Evolutionary conservation across 2,888 invertebrate species (phyloP), one percentile per base, ranked within the genome.

Genomic region (Sarcophaga caerulescens): DNA sequence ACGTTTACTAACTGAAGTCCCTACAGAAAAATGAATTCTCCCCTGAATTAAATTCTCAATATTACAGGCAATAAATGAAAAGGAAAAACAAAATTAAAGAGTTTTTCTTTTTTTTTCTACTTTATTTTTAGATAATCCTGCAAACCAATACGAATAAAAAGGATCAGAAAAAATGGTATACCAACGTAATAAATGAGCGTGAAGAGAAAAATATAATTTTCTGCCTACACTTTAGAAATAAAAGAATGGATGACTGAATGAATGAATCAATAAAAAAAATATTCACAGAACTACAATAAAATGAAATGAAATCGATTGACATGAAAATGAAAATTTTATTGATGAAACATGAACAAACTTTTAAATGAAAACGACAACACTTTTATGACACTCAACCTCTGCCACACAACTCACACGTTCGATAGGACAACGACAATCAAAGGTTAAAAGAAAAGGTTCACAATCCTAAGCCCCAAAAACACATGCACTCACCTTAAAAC

Each of bases 281-380:
- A 79, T 57, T 17, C n/a, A 65, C 6, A 84, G 4, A 57, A 74
- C 25, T 8, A 62, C 12, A 85, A 60, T 35, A 62, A 74, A 62
- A 79, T 35, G n/a, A 60, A 70, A 75, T n/a, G 17, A 74, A 70
- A 79, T 63, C 45, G 68, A 79, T 59, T 47, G 17, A 68, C 70
- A 81, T 47, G 69, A 81, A 68, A 75, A 52, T 12, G 23, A 79
- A 78, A 78, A 69, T 77, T 80, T 77, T 70, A 66, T 77, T 44
- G 83, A 60, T 65, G 62, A 73, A 73, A 83, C 80, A 76, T 81
- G 83, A 77, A 57, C 35, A 47, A 76, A 45, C 68, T 83, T 17
- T 62, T 65, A 80, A 83, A 85, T 83, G 80, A 80, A 77, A 80
- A 76, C 71, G 8, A 17, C 52, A 83, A 66, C 52, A 73, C 60